A percentile compares a stretch with the other conserved stretches of the same genome.
phyloP scores from a whole-genome alignment of 2,888 invertebrate species.

The Dicyrtomina minuta region DNA sequence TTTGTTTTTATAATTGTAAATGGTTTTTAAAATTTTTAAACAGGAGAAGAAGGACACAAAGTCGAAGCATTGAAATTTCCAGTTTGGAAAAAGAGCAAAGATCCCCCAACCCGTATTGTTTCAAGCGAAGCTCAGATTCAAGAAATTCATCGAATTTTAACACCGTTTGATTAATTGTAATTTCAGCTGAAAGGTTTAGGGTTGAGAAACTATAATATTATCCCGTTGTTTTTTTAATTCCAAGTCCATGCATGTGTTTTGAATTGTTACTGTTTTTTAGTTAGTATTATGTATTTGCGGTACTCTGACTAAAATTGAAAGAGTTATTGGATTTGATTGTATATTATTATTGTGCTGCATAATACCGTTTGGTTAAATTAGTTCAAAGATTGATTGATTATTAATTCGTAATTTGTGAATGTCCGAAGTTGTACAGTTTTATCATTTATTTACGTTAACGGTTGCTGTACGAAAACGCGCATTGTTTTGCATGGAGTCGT shows the following conservation, averaged over 20 bases:
- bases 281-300: no score
- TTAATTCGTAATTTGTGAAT: no score
- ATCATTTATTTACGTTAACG: no score
- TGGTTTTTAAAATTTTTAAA: not conserved
- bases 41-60: slow-evolving; percentile 46
- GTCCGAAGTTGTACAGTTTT: no score
- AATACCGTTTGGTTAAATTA: not conserved
- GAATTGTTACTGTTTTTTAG: no score
- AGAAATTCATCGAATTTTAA: slow-evolving; percentile 46
- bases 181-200: not conserved
- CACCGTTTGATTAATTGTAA: slow-evolving; percentile 31
- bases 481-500: no score
- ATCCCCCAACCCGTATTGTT: slow-evolving; percentile 41
- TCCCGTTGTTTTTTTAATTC: not conserved
- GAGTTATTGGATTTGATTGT: not conserved
- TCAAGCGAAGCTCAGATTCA: slow-evolving; percentile 42
- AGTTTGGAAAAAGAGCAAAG: slow-evolving; percentile 48
- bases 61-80: slow-evolving; percentile 49
- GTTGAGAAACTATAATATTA: no score
- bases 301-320: no score
- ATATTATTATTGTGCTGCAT: not conserved
- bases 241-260: not conserved
- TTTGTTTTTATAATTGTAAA: not conserved
- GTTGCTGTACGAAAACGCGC: no score
- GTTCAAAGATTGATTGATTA: not conserved